These are phyloP conservation scores for Agrotis exclamationis DNA, from an alignment of 2,888 invertebrate species.

Conservation along the genomic window DNA sequence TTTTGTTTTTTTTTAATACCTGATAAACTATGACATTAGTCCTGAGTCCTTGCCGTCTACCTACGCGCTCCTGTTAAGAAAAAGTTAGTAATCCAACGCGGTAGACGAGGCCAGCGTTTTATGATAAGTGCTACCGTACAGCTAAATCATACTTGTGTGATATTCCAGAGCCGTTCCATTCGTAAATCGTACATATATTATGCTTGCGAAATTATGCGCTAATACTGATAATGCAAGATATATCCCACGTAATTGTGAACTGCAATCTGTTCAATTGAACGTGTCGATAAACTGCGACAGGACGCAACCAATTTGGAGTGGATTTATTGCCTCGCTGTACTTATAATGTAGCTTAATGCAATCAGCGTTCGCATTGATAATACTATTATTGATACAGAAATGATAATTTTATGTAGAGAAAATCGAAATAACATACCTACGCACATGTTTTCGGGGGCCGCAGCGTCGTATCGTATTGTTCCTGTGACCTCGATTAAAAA, in stretches of 20 bases:
- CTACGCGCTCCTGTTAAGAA: slow-evolving; percentile 61
- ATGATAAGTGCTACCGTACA: slow-evolving; percentile 22
- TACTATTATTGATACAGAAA: slow-evolving; percentile 33
- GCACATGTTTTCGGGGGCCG: slow-evolving; percentile 13
- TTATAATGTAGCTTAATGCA: slow-evolving; percentile 45
- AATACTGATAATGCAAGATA: slow-evolving; percentile 55
- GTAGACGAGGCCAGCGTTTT: slow-evolving; percentile 24
- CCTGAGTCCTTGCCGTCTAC: slow-evolving; percentile 43
- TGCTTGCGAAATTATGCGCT: slow-evolving; percentile 27
- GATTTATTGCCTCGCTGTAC: slow-evolving; percentile 40
- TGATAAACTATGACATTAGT: slow-evolving; percentile 30
- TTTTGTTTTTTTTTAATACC: slow-evolving; percentile 37
- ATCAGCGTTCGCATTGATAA: slow-evolving; percentile 52
- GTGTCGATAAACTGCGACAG: slow-evolving; percentile 34
- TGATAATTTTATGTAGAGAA: slow-evolving; percentile 30
- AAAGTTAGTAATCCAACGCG: slow-evolving; percentile 41
- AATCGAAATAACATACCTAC: slow-evolving; percentile 23
- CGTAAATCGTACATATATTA: background rate
- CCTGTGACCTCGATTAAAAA: slow-evolving; percentile 54
- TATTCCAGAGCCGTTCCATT: slow-evolving; percentile 9
- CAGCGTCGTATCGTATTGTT: slow-evolving; percentile 35
- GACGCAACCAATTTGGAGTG: slow-evolving; percentile 51
- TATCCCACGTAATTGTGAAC: slow-evolving; percentile 35
- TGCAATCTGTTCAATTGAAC: slow-evolving; percentile 45
- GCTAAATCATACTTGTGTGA: slow-evolving; percentile 13